phyloP scores from a whole-genome alignment of 2,888 invertebrate species.

The Drosophila pegasa region DNA sequence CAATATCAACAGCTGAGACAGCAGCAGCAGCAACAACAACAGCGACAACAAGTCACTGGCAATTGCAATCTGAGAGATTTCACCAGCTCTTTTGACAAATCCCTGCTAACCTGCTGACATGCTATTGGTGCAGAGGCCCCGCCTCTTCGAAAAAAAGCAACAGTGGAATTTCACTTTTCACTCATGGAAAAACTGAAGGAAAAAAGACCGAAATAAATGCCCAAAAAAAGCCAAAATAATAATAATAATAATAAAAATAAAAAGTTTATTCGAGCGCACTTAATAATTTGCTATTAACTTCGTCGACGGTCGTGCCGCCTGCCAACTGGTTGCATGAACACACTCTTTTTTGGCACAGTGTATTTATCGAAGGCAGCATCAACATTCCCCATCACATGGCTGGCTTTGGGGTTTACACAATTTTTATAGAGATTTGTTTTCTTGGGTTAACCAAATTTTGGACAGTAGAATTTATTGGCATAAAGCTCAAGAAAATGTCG shows the following conservation, averaged over 20 bases:
- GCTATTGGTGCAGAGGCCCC: constrained; percentile 49
- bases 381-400: neutral
- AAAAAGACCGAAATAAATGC: constrained; percentile 19
- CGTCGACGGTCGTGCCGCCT: constrained; percentile 38
- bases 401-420: neutral
- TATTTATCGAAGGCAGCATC: constrained; percentile 12
- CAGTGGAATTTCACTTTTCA: constrained; percentile 71
- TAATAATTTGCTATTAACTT: constrained; percentile 74
- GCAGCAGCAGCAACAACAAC: constrained; percentile 11
- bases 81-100: constrained; percentile 69
- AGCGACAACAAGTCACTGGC: constrained; percentile 9
- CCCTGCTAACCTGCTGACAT: constrained; percentile 78
- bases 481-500: too few relatives aligned
- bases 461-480: too few relatives aligned
- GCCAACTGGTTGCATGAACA: constrained; percentile 59
- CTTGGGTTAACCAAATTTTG: too few relatives aligned
- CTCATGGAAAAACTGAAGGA: constrained; percentile 63
- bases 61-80: constrained; percentile 52
- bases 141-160: constrained; percentile 32
- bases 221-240: constrained; percentile 26
- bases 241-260: constrained; percentile 49
- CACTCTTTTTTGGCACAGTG: constrained; percentile 19
- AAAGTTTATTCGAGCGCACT: constrained; percentile 52
- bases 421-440: neutral
- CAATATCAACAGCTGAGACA: constrained; percentile 7